These are phyloP conservation scores for Dendroctonus valens DNA, from an alignment of 1,140 invertebrate genomes.

Conservation along the genomic window DNA sequence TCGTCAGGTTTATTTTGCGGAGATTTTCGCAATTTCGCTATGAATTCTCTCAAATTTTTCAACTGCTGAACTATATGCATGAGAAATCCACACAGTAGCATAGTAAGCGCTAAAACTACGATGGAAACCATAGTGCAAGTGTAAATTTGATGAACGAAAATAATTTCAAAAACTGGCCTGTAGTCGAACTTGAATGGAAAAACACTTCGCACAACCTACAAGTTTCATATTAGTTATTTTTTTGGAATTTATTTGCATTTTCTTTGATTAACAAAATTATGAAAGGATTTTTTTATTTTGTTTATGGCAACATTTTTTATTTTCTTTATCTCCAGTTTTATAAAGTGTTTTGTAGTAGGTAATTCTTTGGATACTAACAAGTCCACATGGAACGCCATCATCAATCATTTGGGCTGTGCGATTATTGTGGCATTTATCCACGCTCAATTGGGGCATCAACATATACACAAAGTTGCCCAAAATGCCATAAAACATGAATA, in stretches of 20 bases:
- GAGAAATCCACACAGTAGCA: conserved; percentile 40
- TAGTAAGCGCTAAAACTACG: conserved; percentile 39
- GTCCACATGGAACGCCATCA: conserved; percentile 38
- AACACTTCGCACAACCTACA: conserved; percentile 34
- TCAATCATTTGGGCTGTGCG: conserved; percentile 31
- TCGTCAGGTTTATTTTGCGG: conserved; percentile 13
- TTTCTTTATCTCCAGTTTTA: no score
- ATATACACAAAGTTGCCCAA: conserved; percentile 41
- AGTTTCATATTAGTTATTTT: background rate
- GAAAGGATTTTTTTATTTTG: no score
- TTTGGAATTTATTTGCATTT: no score
- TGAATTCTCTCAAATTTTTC: conserved; percentile 32
- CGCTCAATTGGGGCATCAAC: conserved; percentile 37
- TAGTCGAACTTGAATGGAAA: conserved; percentile 39
- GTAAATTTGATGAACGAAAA: conserved; percentile 38
- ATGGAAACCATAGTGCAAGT: conserved; percentile 38
- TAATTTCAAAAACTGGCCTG: conserved; percentile 38
- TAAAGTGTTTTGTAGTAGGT: no score
- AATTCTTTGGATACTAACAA: no score
- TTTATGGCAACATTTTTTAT: no score
- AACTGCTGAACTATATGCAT: conserved; percentile 40
- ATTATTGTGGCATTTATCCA: conserved; percentile 27
- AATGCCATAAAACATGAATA: conserved; percentile 39
- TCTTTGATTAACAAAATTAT: no score
- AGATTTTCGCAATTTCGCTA: conserved; percentile 19